Base-by-base conservation (phyloP, 53 echinoderm and acorn worm species). In the Astropecten irregularis region DNA sequence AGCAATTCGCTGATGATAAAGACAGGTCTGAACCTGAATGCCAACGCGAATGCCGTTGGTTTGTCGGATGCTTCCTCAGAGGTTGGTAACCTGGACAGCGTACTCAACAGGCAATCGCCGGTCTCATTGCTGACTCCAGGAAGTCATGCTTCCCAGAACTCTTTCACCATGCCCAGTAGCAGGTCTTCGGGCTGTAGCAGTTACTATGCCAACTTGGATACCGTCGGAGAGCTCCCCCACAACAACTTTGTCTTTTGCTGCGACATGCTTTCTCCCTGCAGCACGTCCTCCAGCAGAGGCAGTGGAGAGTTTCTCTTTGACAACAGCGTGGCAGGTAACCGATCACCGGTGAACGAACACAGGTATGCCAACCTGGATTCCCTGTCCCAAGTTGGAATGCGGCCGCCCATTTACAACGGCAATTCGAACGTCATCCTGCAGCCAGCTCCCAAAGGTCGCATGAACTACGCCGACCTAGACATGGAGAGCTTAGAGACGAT, bases 161-260 rank as follows among this genome's bases (percentile, higher is more conserved):
- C 71, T 13, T 51, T 60, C n/a, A 52, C 63, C 7, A 70, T 76
- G 2, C 72, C 71, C 33, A 73, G 60, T 1, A 63, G 76, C 27
- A 73, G 63, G 18, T 60, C 86, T 5, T 76, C 86, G 0, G 58
- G 70, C n/a, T 23, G 79, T 30, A 77, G 60, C 22, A 83, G 91
- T 5, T 92, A 91, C 84, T 97, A 97, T 82, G 94, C 94, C 73
- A 97, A 97, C 71, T 48, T 97, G 66, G 97, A 97, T 88, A 97
- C 88, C 0, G 89, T 87, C 15, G 94, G 94, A 9, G 97, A 97
- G 55, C 85, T 97, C 14, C 92, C 92, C 8, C 88, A 86, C 33
- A 87, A 87, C 71, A 86, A 82, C 13, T 91, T 91, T 51, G 73
- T 68, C 47, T 90, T 82, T 26, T 91, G 87, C 66, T 86, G 83